These are phyloP conservation scores for Heliothis peltigera DNA, from an alignment of 2,888 invertebrate genomes.

Conservation along the genomic window DNA sequence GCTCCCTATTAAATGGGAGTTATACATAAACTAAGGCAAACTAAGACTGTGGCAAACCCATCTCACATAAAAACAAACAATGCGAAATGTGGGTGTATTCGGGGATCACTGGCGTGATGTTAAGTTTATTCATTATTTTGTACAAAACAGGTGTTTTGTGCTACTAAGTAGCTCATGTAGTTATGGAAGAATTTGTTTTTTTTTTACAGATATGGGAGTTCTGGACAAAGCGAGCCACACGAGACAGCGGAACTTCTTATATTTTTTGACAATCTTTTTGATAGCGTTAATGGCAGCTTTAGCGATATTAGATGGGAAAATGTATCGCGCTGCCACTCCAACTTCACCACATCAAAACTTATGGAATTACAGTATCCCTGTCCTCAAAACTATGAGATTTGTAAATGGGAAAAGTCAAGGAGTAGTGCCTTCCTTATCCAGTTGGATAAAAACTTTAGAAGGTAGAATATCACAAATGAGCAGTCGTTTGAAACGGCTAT, in stretches of 20 bases:
- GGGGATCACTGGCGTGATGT: no score
- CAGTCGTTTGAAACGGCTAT: conserved; percentile 3
- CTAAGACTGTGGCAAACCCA: no score
- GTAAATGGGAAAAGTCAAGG: conserved; percentile 2
- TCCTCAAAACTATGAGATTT: neutral
- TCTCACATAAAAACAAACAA: no score
- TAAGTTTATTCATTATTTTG: no score
- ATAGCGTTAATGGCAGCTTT: conserved; percentile 11
- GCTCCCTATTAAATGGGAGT: no score
- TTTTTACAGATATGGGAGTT: no score
- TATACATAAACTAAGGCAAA: no score
- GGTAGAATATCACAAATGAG: neutral
- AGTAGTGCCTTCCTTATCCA: conserved; percentile 1
- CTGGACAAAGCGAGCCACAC: neutral
- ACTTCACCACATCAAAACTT: conserved; percentile 5
- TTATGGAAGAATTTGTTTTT: no score
- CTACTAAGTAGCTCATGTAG: no score
- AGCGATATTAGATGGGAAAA: neutral
- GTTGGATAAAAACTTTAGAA: conserved; percentile 3
- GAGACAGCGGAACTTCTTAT: neutral
- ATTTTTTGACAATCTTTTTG: conserved; percentile 8
- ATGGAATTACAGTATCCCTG: neutral
- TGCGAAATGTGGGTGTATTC: no score
- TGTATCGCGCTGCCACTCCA: conserved; percentile 3
- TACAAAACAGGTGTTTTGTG: no score